Evolutionary conservation across 1,140 invertebrate species (phyloP).

Genomic region (Halotydeus destructor): DNA sequence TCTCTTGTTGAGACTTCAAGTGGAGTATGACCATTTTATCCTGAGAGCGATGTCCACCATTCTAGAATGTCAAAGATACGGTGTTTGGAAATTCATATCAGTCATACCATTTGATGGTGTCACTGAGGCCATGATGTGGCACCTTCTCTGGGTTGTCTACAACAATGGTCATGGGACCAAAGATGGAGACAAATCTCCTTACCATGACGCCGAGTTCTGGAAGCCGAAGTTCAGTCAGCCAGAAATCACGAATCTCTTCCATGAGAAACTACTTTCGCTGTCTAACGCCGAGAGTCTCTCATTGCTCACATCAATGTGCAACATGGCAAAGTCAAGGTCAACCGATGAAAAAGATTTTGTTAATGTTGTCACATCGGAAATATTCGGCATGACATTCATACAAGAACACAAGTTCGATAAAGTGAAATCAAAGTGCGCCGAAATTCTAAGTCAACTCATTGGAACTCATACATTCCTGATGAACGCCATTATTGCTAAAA

Average conservation of each 20-base stretch:
- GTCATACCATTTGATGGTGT: conserved; percentile 12
- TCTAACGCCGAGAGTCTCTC: conserved; percentile 4
- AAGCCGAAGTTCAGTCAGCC: conserved; percentile 13
- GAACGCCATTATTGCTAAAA: not conserved
- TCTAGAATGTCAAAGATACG: conserved; percentile 9
- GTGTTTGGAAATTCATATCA: conserved; percentile 14
- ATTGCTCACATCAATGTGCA: conserved; percentile 11
- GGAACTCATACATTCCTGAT: conserved; percentile 6
- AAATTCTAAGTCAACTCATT: not conserved
- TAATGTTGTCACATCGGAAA: conserved; percentile 4
- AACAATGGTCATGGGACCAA: conserved; percentile 12
- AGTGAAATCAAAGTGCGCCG: conserved; percentile 1
- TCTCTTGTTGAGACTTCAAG: conserved; percentile 13
- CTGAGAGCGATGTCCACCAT: conserved; percentile 13
- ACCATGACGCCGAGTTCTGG: conserved; percentile 13
- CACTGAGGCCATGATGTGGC: conserved; percentile 15
- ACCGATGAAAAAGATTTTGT: conserved; percentile 6
- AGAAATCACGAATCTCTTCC: conserved; percentile 10
- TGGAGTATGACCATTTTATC: conserved; percentile 16
- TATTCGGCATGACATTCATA: conserved; percentile 11
- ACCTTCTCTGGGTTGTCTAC: conserved; percentile 15
- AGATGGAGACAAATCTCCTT: conserved; percentile 9
- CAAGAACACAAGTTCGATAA: not conserved
- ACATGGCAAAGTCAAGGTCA: conserved; percentile 13
- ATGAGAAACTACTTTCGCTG: conserved; percentile 8